These are phyloP conservation scores for Nesoenas mayeri DNA, from an alignment of 2,113 vertebrate species.

Conservation along the genomic window DNA sequence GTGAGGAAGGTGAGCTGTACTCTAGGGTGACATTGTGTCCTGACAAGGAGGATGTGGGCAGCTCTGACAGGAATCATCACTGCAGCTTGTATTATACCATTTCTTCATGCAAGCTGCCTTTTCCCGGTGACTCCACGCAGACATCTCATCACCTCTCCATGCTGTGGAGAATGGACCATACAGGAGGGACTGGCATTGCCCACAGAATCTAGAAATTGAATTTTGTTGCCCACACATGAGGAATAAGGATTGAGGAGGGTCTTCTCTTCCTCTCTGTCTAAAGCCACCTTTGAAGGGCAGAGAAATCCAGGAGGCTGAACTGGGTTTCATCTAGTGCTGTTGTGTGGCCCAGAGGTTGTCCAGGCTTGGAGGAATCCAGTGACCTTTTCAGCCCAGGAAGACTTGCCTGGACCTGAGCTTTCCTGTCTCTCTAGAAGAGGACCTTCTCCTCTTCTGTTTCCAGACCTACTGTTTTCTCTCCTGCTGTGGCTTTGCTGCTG, in stretches of 20 bases:
- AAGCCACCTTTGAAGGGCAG: not conserved
- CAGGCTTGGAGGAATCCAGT: not conserved
- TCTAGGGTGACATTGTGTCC: not conserved
- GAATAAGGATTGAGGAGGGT: not conserved
- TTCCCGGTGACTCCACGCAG: not conserved
- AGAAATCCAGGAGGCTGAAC: not conserved
- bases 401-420: not conserved
- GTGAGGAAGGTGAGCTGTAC: not conserved
- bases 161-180: not conserved
- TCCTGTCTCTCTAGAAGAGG: not conserved
- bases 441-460: not conserved
- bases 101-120: not conserved
- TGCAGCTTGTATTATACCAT: not conserved
- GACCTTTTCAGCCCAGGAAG: not conserved
- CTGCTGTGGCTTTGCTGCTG: not conserved
- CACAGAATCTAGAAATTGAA: not conserved
- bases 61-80: not conserved
- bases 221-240: not conserved
- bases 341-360: not conserved
- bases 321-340: not conserved
- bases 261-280: not conserved
- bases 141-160: accelerated
- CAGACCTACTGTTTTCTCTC: not conserved
- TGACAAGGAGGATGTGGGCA: not conserved
- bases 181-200: not conserved